These are phyloP conservation scores for Fulmarus glacialis DNA, from an alignment of 2,113 vertebrate genomes.

Conservation along the genomic window DNA sequence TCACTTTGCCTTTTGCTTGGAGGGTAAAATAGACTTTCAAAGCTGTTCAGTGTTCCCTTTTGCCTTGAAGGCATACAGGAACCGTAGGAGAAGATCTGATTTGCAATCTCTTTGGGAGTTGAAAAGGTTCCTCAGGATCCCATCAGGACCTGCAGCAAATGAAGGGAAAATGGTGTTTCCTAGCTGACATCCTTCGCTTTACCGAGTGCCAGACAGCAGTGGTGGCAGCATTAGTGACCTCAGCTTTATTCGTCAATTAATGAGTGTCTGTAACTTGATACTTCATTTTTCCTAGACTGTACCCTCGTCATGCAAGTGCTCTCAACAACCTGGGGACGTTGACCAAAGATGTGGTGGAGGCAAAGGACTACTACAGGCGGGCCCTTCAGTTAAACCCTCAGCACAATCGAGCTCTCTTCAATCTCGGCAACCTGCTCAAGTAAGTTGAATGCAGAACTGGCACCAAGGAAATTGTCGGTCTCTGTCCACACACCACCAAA, in stretches of 20 bases:
- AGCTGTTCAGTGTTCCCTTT: not conserved
- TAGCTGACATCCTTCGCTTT: not conserved
- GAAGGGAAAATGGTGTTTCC: not conserved
- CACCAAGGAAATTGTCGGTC: not conserved
- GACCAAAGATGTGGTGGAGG: constrained; percentile 83
- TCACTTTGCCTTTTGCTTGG: not conserved
- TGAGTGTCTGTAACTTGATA: not conserved
- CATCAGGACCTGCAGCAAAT: not conserved
- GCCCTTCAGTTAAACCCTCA: constrained; percentile 91
- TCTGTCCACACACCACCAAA: not conserved
- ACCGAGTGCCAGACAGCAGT: not conserved
- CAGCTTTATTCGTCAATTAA: not conserved
- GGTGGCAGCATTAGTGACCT: not conserved
- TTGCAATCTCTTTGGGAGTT: not conserved
- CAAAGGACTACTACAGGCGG: constrained; percentile 88
- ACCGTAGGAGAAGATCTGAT: not conserved
- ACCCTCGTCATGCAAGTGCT: constrained; percentile 92
- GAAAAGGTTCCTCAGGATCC: not conserved
- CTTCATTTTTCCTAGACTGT: constrained; percentile 78
- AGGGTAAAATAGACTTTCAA: not conserved
- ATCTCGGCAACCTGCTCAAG: constrained; percentile 95
- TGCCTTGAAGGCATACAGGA: not conserved
- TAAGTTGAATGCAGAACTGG: constrained; percentile 63
- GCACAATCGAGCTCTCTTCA: constrained; percentile 96
- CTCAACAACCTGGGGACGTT: constrained; percentile 95